Base-by-base conservation (phyloP, 2,113 vertebrate genomes). In the Mesoclemmys tuberculata region DNA sequence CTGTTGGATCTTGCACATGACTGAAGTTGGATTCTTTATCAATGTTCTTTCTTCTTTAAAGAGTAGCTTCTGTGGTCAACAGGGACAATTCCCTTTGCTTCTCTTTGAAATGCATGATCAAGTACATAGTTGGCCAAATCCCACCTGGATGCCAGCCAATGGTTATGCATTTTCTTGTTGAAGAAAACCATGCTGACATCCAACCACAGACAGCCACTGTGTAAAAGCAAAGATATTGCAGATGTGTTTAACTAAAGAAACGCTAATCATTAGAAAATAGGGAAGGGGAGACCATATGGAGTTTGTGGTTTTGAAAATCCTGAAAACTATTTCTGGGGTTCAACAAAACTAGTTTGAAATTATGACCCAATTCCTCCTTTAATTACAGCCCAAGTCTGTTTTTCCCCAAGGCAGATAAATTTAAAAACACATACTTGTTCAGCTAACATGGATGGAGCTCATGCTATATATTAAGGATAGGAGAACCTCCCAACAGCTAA, bases 81-180 rank as follows among this genome's bases (percentile, higher is more conserved):
- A 86, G n/a, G 38, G 86, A 82, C 44, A 68, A 86, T 13, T 61
- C 6, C 93, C 84, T 24, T 54, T 13, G 84, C 9, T 88, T 19
- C 44, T 55, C 82, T 75, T 48, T 81, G 92, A 88, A 86, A 91
- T 38, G 56, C 84, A 46, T 75, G 58, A 14, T 81, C 80, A 75
- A 87, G 95, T 26, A 10, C 5, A 0, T 19, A 58, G 87, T 1
- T 93, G 96, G 95, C 96, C 84, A 13, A 54, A 85, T 14, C 83
- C 92, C 90, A 94, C 94, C 93, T 95, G 95, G 96, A 88, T 18
- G 84, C 79, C 74, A 81, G 96, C 96, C 95, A 97, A 81, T 2
- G 84, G 24, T 88, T 85, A 46, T n/a, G 54, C 2, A 1, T 93
- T 95, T 95, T 84, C 89, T 83, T 11, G 0, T 1, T 44, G 93